Conservation (phyloP, 2,113 vertebrate genomes). For the Cochlearius cochlearius region DNA sequence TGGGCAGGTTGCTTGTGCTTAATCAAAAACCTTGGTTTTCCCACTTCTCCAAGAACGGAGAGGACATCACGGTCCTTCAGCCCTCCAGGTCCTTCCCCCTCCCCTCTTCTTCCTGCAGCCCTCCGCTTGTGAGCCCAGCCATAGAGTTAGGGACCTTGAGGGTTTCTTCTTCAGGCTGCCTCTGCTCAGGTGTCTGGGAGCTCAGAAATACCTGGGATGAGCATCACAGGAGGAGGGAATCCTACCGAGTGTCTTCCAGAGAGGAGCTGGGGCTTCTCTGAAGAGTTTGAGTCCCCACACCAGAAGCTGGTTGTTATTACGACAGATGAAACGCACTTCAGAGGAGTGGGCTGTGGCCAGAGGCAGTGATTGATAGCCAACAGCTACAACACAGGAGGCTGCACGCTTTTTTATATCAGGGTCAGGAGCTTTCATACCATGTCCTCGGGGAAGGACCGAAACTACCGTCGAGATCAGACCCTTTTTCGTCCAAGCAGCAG, state of each 20-base stretch:
- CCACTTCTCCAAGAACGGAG: neutral
- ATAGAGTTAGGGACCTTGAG: neutral
- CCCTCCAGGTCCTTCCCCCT: neutral
- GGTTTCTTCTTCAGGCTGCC: neutral
- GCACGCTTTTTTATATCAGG: neutral
- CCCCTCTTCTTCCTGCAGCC: neutral
- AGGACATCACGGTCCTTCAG: neutral
- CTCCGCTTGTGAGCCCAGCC: neutral
- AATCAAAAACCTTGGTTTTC: neutral
- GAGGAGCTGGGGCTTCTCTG: neutral
- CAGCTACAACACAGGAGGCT: neutral
- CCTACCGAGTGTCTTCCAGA: neutral
- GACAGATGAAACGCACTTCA: neutral
- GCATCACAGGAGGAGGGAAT: neutral
- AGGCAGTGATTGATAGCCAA: neutral
- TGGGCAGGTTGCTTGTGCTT: neutral
- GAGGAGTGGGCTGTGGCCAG: neutral
- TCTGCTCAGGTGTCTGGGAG: neutral
- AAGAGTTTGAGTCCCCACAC: neutral
- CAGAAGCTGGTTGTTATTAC: neutral
- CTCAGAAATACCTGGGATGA: neutral
- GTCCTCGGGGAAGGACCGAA: neutral
- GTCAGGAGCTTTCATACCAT: neutral
- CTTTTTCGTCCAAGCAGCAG: neutral
- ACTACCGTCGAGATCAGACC: neutral